Evolutionary conservation across 1,140 invertebrate genomes (phyloP).

Genomic region (Penaeus chinensis): DNA sequence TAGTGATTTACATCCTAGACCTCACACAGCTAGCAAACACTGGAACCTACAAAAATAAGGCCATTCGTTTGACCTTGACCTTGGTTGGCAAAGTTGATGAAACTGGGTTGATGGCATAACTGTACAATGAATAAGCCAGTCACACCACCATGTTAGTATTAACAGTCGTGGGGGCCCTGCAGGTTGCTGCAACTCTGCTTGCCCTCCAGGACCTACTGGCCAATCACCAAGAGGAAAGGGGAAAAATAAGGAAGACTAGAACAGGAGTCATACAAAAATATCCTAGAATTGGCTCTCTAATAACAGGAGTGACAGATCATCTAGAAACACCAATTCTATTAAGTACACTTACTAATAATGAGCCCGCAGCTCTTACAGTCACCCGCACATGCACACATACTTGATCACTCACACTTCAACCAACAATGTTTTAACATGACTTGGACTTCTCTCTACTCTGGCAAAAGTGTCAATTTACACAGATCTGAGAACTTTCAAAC

Average conservation of each 20-base stretch:
- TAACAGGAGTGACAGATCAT: constrained; percentile 42
- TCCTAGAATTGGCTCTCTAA: constrained; percentile 51
- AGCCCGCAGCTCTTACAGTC: constrained; percentile 32
- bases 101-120: neutral
- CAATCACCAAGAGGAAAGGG: constrained; percentile 33
- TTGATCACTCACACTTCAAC: neutral
- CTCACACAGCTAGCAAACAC: too few relatives aligned
- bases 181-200: constrained; percentile 4
- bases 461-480: constrained; percentile 34
- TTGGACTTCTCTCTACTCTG: constrained; percentile 37
- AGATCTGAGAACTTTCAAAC: constrained; percentile 38
- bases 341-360: constrained; percentile 60
- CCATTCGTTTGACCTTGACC: constrained; percentile 31
- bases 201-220: constrained; percentile 24
- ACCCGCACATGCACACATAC: too few relatives aligned
- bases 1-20: too few relatives aligned
- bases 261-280: constrained; percentile 59
- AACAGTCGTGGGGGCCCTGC: neutral
- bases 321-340: constrained; percentile 58
- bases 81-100: neutral
- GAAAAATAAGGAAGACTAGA: constrained; percentile 58
- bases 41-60: constrained; percentile 43
- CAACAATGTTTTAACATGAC: constrained; percentile 29
- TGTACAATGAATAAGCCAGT: neutral
- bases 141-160: neutral